A percentile compares a stretch with the other conserved stretches of the same genome.
Conservation (phyloP, 37 sponge, comb jelly and placozoan species). For the Tethya wilhelma region DNA sequence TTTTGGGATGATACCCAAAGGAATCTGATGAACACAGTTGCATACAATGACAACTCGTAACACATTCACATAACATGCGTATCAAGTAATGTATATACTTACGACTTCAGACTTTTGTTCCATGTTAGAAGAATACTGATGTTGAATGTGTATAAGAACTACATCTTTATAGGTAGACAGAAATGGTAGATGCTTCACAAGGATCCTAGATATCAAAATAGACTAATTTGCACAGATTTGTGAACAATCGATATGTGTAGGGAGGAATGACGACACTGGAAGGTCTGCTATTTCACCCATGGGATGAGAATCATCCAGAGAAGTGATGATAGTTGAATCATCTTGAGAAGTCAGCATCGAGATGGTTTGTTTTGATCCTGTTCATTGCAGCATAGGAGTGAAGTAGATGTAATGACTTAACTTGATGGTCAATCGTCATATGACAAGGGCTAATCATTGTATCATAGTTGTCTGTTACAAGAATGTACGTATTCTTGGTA, state of each 20-base stretch:
- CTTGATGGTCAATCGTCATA: background rate
- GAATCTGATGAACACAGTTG: background rate
- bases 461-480: constrained; percentile 46
- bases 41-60: no score
- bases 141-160: constrained; percentile 19
- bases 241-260: constrained; percentile 9
- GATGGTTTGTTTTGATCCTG: background rate
- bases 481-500: background rate
- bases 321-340: no score
- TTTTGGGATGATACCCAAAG: constrained; percentile 17
- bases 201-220: background rate
- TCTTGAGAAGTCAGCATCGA: background rate
- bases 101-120: background rate
- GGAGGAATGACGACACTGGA: constrained; percentile 2
- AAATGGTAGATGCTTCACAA: constrained; percentile 22
- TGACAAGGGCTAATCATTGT: background rate
- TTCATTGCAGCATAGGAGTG: background rate
- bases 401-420: background rate
- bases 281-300: background rate
- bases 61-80: no score
- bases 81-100: background rate
- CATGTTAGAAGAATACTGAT: constrained; percentile 18
- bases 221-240: constrained; percentile 13
- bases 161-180: background rate
- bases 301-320: no score